Percentiles rank a stretch among this genome's conserved stretches.
Conservation (phyloP, 2,888 invertebrate species). For the Troilus luridus region DNA sequence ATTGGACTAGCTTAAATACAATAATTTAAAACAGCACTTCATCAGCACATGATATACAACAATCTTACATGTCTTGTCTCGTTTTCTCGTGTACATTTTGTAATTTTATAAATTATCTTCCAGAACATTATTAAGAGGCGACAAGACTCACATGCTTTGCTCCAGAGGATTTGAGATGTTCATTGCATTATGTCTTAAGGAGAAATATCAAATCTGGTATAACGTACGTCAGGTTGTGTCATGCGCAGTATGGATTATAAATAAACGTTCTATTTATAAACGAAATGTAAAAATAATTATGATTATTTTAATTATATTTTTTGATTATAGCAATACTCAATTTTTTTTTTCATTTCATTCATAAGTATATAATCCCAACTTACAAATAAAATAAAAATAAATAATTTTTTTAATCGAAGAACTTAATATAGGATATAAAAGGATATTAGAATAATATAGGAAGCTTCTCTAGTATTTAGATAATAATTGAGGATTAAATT, state of each 20-base stretch:
- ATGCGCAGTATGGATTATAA: not conserved
- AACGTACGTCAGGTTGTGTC: not conserved
- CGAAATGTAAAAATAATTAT: not conserved
- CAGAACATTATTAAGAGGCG: not conserved
- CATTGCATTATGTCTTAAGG: not conserved
- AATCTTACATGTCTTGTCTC: not conserved
- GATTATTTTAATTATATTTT: too few relatives aligned
- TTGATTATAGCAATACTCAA: too few relatives aligned
- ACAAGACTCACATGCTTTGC: not conserved
- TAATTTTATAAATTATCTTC: slow-evolving; percentile 18
- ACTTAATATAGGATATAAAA: too few relatives aligned
- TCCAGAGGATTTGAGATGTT: not conserved
- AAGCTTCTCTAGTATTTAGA: too few relatives aligned
- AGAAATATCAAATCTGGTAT: not conserved
- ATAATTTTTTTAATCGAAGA: too few relatives aligned
- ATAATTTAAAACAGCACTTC: not conserved
- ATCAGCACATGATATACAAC: not conserved
- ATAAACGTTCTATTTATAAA: not conserved
- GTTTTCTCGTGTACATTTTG: not conserved
- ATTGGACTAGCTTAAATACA: too few relatives aligned
- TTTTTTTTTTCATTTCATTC: too few relatives aligned
- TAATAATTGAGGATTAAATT: too few relatives aligned
- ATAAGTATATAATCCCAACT: too few relatives aligned
- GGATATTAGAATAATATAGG: too few relatives aligned
- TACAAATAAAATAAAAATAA: too few relatives aligned